phyloP scores from a whole-genome alignment of 2,888 invertebrate genomes.

The Brachyopa scutellaris region DNA sequence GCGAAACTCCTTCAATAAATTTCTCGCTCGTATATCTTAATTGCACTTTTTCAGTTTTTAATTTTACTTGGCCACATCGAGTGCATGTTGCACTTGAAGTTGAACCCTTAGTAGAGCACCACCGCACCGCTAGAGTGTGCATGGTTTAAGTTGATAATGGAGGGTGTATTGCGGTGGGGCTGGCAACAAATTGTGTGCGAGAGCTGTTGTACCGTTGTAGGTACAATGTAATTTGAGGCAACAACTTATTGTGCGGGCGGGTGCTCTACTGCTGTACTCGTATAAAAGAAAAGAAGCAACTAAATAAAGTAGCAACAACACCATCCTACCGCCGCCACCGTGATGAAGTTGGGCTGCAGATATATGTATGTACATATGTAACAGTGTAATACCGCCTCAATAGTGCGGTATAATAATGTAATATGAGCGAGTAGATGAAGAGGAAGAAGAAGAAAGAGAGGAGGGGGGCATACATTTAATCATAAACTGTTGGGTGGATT shows the following conservation, averaged over 20 bases:
- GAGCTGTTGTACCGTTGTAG: constrained; percentile 68
- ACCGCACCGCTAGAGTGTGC: constrained; percentile 34
- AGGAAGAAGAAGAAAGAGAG: neutral
- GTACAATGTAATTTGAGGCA: constrained; percentile 71
- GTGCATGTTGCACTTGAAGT: constrained; percentile 72
- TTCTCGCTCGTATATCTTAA: constrained; percentile 74
- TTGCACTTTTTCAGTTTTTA: constrained; percentile 74
- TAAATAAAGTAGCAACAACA: constrained; percentile 68
- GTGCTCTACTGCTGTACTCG: too few species aligned
- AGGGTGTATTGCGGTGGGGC: constrained; percentile 17
- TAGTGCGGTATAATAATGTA: constrained; percentile 70
- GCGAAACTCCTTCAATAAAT: constrained; percentile 74
- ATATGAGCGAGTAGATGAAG: constrained; percentile 45
- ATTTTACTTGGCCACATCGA: constrained; percentile 73
- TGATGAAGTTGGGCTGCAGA: constrained; percentile 54
- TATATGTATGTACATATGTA: too few species aligned
- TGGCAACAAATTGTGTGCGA: constrained; percentile 60
- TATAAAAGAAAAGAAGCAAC: constrained; percentile 43
- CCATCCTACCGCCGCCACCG: constrained; percentile 20
- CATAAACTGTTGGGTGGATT: constrained; percentile 71
- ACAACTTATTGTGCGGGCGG: constrained; percentile 63
- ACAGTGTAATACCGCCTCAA: constrained; percentile 59
- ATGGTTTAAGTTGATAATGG: constrained; percentile 59
- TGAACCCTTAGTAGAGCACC: constrained; percentile 71
- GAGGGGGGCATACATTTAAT: constrained; percentile 56